A percentile compares a stretch with the other conserved stretches of the same genome.
Conservation (phyloP, 1,140 invertebrate species). For the Mya arenaria region DNA sequence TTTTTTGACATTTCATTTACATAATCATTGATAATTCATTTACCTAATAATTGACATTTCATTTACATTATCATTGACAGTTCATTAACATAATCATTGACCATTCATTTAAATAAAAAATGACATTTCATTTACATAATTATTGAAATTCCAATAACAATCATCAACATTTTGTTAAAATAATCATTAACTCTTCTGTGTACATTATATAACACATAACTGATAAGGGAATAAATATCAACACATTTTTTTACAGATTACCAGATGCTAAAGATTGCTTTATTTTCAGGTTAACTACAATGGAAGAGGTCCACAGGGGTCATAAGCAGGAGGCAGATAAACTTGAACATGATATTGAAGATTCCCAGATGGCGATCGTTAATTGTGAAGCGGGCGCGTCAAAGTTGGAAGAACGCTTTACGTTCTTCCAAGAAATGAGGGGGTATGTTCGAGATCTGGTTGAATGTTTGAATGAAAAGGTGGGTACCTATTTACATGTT, state of each 20-base stretch:
- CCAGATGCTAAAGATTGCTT: conserved; percentile 85
- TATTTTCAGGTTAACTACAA: conserved; percentile 82
- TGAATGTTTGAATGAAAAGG: conserved; percentile 93
- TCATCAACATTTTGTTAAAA: background rate
- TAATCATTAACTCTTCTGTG: background rate
- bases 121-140: background rate
- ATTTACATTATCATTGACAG: too few relatives aligned
- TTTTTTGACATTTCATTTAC: too few relatives aligned
- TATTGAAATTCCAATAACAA: background rate
- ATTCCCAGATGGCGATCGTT: conserved; percentile 83
- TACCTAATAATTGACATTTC: too few relatives aligned
- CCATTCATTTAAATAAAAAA: background rate
- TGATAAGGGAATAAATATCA: too few relatives aligned
- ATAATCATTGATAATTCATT: too few relatives aligned
- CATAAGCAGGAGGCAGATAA: conserved; percentile 81
- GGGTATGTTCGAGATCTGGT: conserved; percentile 98
- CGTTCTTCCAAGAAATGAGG: conserved; percentile 97
- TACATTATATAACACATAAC: background rate
- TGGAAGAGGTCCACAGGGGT: conserved; percentile 85
- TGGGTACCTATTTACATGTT: conserved; percentile 71
- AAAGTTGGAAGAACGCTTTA: conserved; percentile 89
- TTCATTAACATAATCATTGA: too few relatives aligned
- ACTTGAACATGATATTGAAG: conserved; percentile 79
- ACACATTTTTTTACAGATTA: background rate
- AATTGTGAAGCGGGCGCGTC: conserved; percentile 71